Percentiles rank a stretch among this genome's conserved stretches.
phyloP scores from a whole-genome alignment of 2,888 invertebrate genomes.

The Plusia festucae region DNA sequence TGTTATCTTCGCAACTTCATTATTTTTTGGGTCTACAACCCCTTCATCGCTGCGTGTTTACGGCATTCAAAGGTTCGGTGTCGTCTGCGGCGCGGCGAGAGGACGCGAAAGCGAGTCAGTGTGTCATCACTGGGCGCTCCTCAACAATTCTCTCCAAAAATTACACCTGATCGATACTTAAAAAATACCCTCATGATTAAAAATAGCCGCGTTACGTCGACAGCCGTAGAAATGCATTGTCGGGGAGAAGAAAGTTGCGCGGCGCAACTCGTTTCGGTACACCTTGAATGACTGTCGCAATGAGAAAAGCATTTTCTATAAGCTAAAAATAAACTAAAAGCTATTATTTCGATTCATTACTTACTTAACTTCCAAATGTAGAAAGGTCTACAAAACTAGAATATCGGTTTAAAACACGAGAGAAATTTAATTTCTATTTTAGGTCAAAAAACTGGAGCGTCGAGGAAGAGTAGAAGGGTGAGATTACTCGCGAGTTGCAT shows the following conservation, averaged over 20 bases:
- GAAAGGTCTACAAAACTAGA: not conserved
- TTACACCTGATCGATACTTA: conserved; percentile 70
- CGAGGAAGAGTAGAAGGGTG: conserved; percentile 55
- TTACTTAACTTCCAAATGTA: not conserved
- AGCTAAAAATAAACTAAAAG: not conserved
- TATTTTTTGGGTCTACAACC: conserved; percentile 21
- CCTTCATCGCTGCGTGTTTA: conserved; percentile 38
- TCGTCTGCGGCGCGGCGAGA: conserved; percentile 25
- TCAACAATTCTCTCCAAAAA: conserved; percentile 55
- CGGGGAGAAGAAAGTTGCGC: conserved; percentile 34
- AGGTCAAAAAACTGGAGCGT: conserved; percentile 56
- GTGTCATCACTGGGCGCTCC: conserved; percentile 75
- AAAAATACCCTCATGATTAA: conserved; percentile 60
- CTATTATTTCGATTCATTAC: too few relatives aligned
- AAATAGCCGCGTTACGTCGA: conserved; percentile 36
- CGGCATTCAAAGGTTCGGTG: conserved; percentile 9
- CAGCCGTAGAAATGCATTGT: conserved; percentile 35
- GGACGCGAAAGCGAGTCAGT: conserved; percentile 88
- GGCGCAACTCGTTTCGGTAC: conserved; percentile 30
- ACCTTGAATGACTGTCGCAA: conserved; percentile 10
- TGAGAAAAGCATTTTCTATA: not conserved
- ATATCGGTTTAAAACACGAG: not conserved
- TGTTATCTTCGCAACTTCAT: too few relatives aligned
- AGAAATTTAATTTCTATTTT: conserved; percentile 34
- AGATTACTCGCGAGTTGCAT: conserved; percentile 39